Evolutionary conservation across 2,888 invertebrate species (phyloP).

Genomic region (Xiphydria camelus): DNA sequence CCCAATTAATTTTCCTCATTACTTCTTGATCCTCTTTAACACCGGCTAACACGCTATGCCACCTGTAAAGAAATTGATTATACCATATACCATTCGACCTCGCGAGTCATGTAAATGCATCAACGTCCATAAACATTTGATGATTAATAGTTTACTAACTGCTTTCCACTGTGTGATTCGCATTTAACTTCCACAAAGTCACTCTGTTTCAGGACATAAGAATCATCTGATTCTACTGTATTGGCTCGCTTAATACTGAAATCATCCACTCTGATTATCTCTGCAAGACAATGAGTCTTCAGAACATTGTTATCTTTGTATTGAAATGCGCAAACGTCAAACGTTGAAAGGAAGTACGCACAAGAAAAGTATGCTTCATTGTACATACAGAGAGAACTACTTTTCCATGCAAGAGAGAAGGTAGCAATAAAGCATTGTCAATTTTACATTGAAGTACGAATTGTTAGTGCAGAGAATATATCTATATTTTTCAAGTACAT

Average conservation of each 20-base stretch:
- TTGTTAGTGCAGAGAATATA: no score
- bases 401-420: slow-evolving; percentile 1
- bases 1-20: slow-evolving; percentile 59
- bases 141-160: slow-evolving; percentile 43
- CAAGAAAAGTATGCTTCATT: no score
- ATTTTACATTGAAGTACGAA: not conserved
- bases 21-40: slow-evolving; percentile 60
- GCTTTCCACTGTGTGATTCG: slow-evolving; percentile 56
- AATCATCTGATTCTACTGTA: slow-evolving; percentile 61
- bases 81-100: no score
- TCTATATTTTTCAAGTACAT: not conserved
- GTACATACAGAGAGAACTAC: not conserved
- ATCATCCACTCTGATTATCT: slow-evolving; percentile 73
- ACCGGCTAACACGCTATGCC: slow-evolving; percentile 71
- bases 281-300: slow-evolving; percentile 69
- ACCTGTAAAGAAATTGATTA: slow-evolving; percentile 51
- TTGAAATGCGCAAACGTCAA: no score
- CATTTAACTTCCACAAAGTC: slow-evolving; percentile 77
- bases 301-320: no score
- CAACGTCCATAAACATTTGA: slow-evolving; percentile 6
- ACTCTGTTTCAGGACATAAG: slow-evolving; percentile 67
- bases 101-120: slow-evolving; percentile 3
- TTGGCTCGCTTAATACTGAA: slow-evolving; percentile 62
- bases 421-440: not conserved
- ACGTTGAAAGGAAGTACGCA: no score